Evolutionary conservation across 2,888 invertebrate species (phyloP).

Genomic region (Parelbella ahira): DNA sequence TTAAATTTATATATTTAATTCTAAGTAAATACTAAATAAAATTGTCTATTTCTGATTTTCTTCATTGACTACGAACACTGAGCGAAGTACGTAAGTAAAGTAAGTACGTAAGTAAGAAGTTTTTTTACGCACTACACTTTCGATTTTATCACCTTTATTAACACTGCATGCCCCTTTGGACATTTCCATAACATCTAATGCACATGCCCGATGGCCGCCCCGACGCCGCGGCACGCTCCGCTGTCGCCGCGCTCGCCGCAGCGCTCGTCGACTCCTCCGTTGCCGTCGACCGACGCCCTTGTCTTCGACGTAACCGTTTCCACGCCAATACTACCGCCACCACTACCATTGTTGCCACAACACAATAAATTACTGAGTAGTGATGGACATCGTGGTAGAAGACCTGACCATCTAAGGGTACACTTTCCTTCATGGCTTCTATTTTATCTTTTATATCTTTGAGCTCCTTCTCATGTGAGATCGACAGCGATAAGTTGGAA

Average conservation of each 20-base stretch:
- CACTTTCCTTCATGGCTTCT: neutral
- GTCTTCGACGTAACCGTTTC: neutral
- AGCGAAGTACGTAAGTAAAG: neutral
- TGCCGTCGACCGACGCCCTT: neutral
- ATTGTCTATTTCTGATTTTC: no score
- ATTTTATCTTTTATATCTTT: neutral
- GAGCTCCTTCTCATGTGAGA: neutral
- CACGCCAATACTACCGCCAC: neutral
- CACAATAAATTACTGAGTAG: neutral
- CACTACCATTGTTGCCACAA: neutral
- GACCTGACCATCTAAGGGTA: neutral
- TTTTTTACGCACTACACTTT: neutral
- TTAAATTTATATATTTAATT: no score
- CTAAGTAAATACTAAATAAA: no score
- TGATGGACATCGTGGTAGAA: neutral
- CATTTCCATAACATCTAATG: neutral
- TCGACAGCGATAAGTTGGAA: neutral
- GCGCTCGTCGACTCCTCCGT: neutral
- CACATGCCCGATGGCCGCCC: neutral
- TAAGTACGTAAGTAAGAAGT: no score
- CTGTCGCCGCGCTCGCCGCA: neutral
- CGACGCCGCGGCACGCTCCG: neutral
- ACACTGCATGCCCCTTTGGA: no score
- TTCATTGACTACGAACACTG: neutral
- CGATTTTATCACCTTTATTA: neutral